A percentile compares a stretch with the other conserved stretches of the same genome.
phyloP scores from a whole-genome alignment of 2,888 invertebrate genomes.

The Macropis europaea region DNA sequence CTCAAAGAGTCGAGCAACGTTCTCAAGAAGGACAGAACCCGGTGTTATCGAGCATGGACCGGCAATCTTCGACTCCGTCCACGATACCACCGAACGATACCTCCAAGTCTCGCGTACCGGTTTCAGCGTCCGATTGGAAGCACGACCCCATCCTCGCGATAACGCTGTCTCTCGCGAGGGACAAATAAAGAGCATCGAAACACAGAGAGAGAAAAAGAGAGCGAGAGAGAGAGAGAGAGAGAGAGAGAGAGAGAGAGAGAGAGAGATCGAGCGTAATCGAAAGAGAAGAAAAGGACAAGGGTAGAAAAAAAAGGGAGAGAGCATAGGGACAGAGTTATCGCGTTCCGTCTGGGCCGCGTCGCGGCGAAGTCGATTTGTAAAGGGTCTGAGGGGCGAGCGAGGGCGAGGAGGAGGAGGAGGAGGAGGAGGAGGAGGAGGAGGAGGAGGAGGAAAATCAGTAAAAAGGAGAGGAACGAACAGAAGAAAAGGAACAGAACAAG shows the following conservation, averaged over 20 bases:
- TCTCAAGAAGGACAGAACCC: neutral
- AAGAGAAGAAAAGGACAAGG: slow-evolving; percentile 42
- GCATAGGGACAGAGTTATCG: slow-evolving; percentile 60
- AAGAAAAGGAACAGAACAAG: slow-evolving; percentile 6
- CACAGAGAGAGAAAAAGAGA: neutral
- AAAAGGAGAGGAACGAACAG: slow-evolving; percentile 9
- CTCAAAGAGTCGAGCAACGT: neutral
- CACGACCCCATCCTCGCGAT: slow-evolving; percentile 45
- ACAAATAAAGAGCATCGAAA: slow-evolving; percentile 56
- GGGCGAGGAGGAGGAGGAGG: neutral
- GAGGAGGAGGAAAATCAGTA: slow-evolving; percentile 4
- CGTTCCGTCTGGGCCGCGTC: slow-evolving; percentile 62
- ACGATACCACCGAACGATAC: neutral
- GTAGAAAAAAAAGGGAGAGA: slow-evolving; percentile 18
- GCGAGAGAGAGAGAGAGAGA: slow-evolving; percentile 2
- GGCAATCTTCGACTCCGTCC: slow-evolving; percentile 13
- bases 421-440: slow-evolving; percentile 11
- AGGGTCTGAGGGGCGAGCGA: slow-evolving; percentile 17
- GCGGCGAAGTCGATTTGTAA: slow-evolving; percentile 54
- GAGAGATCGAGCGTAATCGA: slow-evolving; percentile 46
- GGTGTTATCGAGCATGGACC: slow-evolving; percentile 18
- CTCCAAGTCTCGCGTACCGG: slow-evolving; percentile 31
- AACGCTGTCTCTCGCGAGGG: slow-evolving; percentile 54
- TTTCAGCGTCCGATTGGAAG: slow-evolving; percentile 47
- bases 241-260: neutral